A percentile compares a stretch with the other conserved stretches of the same genome.
These are phyloP conservation scores for Rallus limicola DNA, from an alignment of 2,113 vertebrate species.

Conservation along the genomic window DNA sequence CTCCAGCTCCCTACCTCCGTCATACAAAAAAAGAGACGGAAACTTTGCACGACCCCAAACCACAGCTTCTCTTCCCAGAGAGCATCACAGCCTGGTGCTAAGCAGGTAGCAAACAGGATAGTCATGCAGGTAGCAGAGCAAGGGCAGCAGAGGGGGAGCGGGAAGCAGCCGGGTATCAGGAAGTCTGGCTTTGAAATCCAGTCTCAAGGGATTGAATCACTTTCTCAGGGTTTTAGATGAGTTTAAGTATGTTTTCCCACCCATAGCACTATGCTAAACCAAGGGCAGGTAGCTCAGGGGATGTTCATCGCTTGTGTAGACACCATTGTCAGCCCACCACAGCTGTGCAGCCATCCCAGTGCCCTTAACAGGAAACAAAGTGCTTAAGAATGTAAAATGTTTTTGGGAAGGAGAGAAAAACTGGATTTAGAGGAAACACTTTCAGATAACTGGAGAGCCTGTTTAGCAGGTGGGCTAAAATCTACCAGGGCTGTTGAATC, in stretches of 20 bases:
- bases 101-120: background rate
- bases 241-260: background rate
- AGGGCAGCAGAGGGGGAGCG: background rate
- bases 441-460: background rate
- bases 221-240: background rate
- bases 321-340: fast-evolving
- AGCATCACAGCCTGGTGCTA: background rate
- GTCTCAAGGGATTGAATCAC: background rate
- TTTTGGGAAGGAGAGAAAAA: background rate
- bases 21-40: background rate
- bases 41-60: fast-evolving
- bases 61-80: fast-evolving
- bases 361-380: background rate
- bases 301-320: background rate
- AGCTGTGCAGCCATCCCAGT: background rate
- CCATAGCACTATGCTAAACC: background rate
- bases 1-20: background rate
- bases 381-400: background rate
- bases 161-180: background rate
- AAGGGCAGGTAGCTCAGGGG: background rate
- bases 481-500: background rate
- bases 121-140: fast-evolving
- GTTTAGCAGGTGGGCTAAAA: background rate
- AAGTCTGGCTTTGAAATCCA: background rate
- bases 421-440: background rate